Conservation (phyloP, 2,797 vertebrate species). For the Spea hammondii region DNA sequence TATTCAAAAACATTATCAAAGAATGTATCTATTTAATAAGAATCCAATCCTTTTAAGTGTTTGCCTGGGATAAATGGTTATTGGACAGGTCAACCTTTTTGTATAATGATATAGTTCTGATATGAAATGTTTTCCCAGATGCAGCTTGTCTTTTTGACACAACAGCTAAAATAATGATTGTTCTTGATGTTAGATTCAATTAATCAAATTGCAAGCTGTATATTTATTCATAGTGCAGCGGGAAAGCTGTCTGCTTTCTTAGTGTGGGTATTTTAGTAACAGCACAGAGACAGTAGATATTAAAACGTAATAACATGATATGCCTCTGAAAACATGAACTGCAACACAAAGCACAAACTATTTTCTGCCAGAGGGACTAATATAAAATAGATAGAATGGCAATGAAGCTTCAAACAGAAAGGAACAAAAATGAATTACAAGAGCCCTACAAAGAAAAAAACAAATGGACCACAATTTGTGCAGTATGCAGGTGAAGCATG, state of each 20-base stretch:
- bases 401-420: slow-evolving; percentile 41
- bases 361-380: slow-evolving; percentile 37
- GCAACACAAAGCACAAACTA: slow-evolving; percentile 21
- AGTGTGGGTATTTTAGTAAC: slow-evolving; percentile 5
- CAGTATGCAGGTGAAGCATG: neutral
- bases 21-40: too few species aligned
- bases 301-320: slow-evolving; percentile 29
- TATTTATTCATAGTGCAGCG: neutral
- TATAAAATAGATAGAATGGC: slow-evolving; percentile 42
- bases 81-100: too few species aligned
- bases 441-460: slow-evolving; percentile 1
- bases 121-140: too few species aligned
- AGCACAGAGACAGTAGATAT: slow-evolving; percentile 6
- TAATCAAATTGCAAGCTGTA: neutral
- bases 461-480: neutral
- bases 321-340: slow-evolving; percentile 37
- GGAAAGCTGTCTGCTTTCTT: too few species aligned
- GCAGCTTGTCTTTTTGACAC: too few species aligned
- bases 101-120: too few species aligned
- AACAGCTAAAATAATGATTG: neutral
- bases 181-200: neutral
- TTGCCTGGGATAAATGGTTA: too few species aligned
- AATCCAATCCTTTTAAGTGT: too few species aligned
- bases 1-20: too few species aligned
- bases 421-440: slow-evolving; percentile 14